Evolutionary conservation across 2,113 vertebrate genomes (phyloP).

Genomic region (Sphyrna mokarran): DNA sequence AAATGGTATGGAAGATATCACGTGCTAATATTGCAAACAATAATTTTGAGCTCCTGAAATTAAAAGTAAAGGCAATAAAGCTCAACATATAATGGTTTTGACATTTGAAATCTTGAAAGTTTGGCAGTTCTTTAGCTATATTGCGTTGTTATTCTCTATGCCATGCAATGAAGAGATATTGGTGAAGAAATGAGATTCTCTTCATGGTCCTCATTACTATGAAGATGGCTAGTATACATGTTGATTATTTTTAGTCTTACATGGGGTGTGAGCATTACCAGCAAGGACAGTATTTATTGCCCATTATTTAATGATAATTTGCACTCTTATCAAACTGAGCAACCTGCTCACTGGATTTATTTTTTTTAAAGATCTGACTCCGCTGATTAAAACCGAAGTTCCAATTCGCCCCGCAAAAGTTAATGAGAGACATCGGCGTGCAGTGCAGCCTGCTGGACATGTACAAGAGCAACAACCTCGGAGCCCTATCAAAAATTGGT

Average conservation of each 20-base stretch:
- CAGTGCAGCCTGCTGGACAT: constrained; percentile 40
- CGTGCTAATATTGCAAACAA: background rate
- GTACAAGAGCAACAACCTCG: constrained; percentile 50
- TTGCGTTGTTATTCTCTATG: background rate
- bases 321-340: background rate
- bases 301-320: no score
- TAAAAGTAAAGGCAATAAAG: background rate
- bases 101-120: background rate
- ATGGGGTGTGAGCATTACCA: no score
- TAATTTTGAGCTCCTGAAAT: background rate
- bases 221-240: background rate
- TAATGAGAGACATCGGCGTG: constrained; percentile 50
- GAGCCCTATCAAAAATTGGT: constrained; percentile 48
- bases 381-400: constrained; percentile 71
- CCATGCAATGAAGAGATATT: background rate
- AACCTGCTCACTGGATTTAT: background rate
- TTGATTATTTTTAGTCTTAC: background rate
- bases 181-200: background rate
- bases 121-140: background rate
- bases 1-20: background rate
- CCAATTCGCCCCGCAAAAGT: constrained; percentile 10
- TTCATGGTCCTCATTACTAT: background rate
- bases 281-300: no score
- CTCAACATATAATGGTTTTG: background rate
- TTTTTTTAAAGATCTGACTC: constrained; percentile 63